Base-by-base conservation (phyloP, 2,113 vertebrate genomes). In the Nanorana parkeri region DNA sequence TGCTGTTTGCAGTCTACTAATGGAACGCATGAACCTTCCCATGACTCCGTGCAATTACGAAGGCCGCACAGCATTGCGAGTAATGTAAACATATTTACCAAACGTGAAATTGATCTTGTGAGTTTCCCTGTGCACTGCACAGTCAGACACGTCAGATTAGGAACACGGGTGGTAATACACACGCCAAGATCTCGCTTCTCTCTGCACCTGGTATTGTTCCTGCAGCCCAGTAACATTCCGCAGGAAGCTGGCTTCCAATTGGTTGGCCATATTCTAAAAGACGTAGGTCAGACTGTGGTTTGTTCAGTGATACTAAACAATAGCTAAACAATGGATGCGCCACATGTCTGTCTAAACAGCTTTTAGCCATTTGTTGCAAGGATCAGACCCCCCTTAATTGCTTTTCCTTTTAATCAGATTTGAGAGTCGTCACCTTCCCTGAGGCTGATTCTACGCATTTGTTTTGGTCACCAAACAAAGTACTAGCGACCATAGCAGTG, bases 11-110 rank as follows among this genome's bases (percentile, higher is more conserved):
- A 89, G 90, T 84, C 86, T 87, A 73, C 86, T 92, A 92, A 93
- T 85, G 91, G 91, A 92, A 87, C 86, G 88, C 84, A 60, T 89
- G 89, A 92, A 90, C 88, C 89, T 92, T 92, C 91, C 90, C 89
- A 89, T 87, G 90, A 85, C 89, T 93, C 84, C 84, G 19, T 85
- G 84, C 86, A 89, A 90, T 90, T 90, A 78, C 76, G 89, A 87
- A 87, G 87, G 81, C 85, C 83, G 67, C 86, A 86, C 65, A 88
- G 89, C 92, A 90, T 90, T 87, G 85, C 36, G 1, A 90, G 84
- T 85, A 88, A 87, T 54, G 85, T 81, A 84, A 88, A 79, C 86
- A 63, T 75, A 87, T 90, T 89, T 87, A 87, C 51, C 51, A 88
- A 58, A 91, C 7, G 72, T 85, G 82, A 89, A 88, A 86, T 85